phyloP scores from a whole-genome alignment of 2,888 invertebrate genomes.

The Flabesymbios commensalis region DNA sequence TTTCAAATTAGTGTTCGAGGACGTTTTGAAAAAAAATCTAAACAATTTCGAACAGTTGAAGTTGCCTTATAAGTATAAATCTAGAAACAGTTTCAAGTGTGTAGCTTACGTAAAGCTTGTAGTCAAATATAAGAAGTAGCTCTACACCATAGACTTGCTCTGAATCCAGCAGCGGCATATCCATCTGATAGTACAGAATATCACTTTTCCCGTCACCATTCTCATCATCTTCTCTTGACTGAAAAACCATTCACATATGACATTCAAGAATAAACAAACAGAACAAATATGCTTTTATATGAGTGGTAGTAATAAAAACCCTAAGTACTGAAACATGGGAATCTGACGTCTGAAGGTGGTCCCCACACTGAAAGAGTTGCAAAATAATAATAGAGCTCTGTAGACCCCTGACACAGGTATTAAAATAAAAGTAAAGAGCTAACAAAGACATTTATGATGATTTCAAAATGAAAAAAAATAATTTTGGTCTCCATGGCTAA shows the following conservation, averaged over 20 bases:
- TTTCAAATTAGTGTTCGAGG: no score
- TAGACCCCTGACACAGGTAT: no score
- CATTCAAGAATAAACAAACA: no score
- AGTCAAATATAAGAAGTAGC: constrained; percentile 61
- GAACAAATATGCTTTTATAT: no score
- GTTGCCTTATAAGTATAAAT: no score
- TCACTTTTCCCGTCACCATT: constrained; percentile 72
- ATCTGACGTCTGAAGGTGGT: background rate
- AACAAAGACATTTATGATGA: background rate
- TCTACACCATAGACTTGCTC: constrained; percentile 67
- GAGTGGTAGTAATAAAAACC: background rate
- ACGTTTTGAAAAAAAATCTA: no score
- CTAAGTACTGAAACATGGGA: background rate
- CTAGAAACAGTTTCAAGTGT: no score
- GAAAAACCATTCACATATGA: constrained; percentile 30
- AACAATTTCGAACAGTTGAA: no score
- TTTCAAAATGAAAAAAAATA: background rate
- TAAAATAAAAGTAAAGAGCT: background rate
- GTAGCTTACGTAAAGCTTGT: constrained; percentile 69
- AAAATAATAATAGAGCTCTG: background rate
- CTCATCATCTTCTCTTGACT: constrained; percentile 72
- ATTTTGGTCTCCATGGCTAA: background rate
- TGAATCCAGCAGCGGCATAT: constrained; percentile 65
- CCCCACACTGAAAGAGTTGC: background rate
- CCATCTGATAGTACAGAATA: constrained; percentile 67